Percentiles rank a stretch among this genome's conserved stretches.
Conservation (phyloP, 2,797 vertebrate species). For the Lateolabrax maculatus region DNA sequence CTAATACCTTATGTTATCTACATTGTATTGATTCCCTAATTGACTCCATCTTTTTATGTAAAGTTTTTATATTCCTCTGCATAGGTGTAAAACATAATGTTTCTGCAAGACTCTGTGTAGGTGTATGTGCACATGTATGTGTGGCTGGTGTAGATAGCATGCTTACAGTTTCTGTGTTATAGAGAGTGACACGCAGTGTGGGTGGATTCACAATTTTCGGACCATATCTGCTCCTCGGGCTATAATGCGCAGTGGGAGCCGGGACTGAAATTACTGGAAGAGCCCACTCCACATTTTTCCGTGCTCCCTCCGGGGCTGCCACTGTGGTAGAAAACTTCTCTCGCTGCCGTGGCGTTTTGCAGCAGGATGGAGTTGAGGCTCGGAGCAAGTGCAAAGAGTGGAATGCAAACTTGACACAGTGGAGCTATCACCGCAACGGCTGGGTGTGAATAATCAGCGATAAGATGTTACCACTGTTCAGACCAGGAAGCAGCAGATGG, state of each 20-base stretch:
- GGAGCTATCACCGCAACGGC: background rate
- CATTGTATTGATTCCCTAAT: slow-evolving; percentile 12
- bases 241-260: slow-evolving; percentile 50
- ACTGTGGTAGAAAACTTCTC: slow-evolving; percentile 38
- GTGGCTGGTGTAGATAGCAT: slow-evolving; percentile 12
- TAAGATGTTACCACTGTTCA: slow-evolving; percentile 37
- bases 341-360: slow-evolving; percentile 14
- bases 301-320: slow-evolving; percentile 50
- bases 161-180: slow-evolving; percentile 39
- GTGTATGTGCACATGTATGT: slow-evolving; percentile 20
- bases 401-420: slow-evolving; percentile 39
- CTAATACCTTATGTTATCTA: slow-evolving; percentile 43
- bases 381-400: slow-evolving; percentile 31
- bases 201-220: slow-evolving; percentile 68
- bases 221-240: slow-evolving; percentile 62
- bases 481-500: slow-evolving; percentile 24
- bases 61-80: slow-evolving; percentile 9
- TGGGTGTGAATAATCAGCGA: slow-evolving; percentile 50
- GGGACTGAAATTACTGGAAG: slow-evolving; percentile 62
- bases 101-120: background rate
- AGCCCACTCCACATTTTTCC: slow-evolving; percentile 58
- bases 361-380: slow-evolving; percentile 33
- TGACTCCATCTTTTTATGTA: slow-evolving; percentile 4
- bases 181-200: slow-evolving; percentile 62
- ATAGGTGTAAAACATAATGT: background rate